Evolutionary conservation across 2,888 invertebrate species (phyloP).

Genomic region (Ophion ventricosus): DNA sequence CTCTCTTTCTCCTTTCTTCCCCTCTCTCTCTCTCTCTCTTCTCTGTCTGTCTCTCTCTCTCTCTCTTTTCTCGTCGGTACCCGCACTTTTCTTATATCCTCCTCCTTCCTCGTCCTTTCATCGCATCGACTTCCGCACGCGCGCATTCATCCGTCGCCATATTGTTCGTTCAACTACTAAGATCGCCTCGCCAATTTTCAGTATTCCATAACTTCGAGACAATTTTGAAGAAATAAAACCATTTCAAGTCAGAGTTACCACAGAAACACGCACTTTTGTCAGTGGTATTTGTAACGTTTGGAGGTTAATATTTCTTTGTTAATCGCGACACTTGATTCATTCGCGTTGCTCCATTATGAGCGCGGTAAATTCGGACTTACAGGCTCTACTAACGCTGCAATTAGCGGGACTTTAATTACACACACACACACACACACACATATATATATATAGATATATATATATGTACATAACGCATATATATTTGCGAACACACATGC

Average conservation of each 20-base stretch:
- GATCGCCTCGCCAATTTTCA: not conserved
- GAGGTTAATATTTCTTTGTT: not conserved
- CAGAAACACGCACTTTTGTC: too few species aligned
- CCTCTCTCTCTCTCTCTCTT: too few species aligned
- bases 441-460: not conserved
- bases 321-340: conserved; percentile 6
- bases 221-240: too few species aligned
- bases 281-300: too few species aligned
- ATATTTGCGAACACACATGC: not conserved
- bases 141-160: not conserved
- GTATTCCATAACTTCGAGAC: too few species aligned
- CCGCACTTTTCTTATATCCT: conserved; percentile 13
- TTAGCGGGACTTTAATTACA: conserved; percentile 57
- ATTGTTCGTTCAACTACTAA: not conserved
- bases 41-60: not conserved
- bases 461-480: too few species aligned
- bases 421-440: not conserved
- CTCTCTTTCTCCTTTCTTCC: conserved; percentile 4
- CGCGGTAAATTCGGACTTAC: conserved; percentile 6
- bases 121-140: conserved; percentile 31
- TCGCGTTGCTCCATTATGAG: not conserved
- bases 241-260: too few species aligned
- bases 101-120: conserved; percentile 25
- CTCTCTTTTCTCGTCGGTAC: not conserved
- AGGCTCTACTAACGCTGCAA: conserved; percentile 41